Evolutionary conservation across 2,113 vertebrate genomes (phyloP).

Genomic region (Campylomormyrus numenius): DNA sequence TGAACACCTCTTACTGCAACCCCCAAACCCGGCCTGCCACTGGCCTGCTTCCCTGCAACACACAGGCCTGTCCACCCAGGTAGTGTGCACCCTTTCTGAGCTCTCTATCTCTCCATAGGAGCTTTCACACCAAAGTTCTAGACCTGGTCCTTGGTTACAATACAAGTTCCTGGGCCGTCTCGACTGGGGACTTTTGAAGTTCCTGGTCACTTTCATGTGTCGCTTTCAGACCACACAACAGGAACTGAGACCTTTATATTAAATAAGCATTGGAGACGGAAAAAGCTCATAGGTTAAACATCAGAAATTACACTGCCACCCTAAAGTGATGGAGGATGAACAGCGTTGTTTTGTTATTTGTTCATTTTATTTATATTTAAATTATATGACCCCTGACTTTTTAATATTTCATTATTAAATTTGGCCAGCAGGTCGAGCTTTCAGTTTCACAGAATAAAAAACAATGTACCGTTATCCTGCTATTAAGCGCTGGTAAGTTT

Average conservation of each 20-base stretch:
- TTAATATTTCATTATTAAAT: too few species aligned
- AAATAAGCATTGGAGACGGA: not conserved
- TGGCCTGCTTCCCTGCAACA: conserved; percentile 63
- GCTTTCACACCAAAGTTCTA: not conserved
- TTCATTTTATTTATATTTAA: not conserved
- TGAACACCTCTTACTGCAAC: conserved; percentile 71
- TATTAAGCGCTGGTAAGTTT: too few species aligned
- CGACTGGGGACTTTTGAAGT: not conserved
- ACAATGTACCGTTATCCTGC: too few species aligned
- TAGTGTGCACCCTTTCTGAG: conserved; percentile 39
- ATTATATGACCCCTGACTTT: too few species aligned
- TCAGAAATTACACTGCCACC: not conserved
- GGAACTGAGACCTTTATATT: not conserved
- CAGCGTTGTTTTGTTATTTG: not conserved
- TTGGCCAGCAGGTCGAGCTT: too few species aligned
- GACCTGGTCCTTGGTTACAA: not conserved
- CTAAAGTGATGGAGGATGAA: not conserved
- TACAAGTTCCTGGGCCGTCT: not conserved
- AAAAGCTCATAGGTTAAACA: not conserved
- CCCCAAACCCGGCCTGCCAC: conserved; percentile 57
- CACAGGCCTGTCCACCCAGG: conserved; percentile 74
- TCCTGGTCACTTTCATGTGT: not conserved
- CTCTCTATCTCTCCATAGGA: not conserved
- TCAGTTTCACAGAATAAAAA: too few species aligned
- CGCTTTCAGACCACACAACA: not conserved